Percentiles rank a stretch among this genome's conserved stretches.
Conservation (phyloP, 2,797 vertebrate species). For the Spinus olivaceus region DNA sequence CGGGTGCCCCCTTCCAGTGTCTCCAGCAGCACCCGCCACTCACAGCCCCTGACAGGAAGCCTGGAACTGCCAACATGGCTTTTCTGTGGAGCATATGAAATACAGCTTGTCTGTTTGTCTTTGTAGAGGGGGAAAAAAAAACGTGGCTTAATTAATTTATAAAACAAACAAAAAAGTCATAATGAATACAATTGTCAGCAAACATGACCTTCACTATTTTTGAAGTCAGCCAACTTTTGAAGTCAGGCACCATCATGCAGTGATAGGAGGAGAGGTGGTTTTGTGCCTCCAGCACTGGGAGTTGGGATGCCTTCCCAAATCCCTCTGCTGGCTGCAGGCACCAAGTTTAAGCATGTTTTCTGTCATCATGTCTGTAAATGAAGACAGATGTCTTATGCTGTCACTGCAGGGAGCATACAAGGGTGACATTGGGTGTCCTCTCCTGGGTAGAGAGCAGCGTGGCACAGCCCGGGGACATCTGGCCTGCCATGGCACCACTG, state of each 20-base stretch:
- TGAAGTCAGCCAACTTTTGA: neutral
- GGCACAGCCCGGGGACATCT: neutral
- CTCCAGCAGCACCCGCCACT: neutral
- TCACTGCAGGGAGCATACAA: neutral
- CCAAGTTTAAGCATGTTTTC: neutral
- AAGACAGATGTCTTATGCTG: neutral
- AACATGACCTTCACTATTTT: neutral
- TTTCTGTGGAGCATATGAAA: neutral
- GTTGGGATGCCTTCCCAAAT: neutral
- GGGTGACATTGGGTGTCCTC: accelerated
- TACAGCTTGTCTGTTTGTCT: neutral
- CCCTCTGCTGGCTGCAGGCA: neutral
- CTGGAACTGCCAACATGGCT: neutral
- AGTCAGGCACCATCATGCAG: accelerated
- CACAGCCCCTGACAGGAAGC: neutral
- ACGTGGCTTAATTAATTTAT: neutral
- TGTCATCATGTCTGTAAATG: neutral
- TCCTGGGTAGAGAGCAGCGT: neutral
- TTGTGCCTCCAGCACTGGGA: neutral
- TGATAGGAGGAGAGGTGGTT: neutral
- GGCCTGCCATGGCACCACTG: neutral
- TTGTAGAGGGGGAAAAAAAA: neutral
- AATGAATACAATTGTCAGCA: neutral
- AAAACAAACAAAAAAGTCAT: neutral
- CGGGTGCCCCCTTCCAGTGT: neutral